These are phyloP conservation scores for Willisornis vidua DNA, from an alignment of 2,113 vertebrate species.

Conservation along the genomic window DNA sequence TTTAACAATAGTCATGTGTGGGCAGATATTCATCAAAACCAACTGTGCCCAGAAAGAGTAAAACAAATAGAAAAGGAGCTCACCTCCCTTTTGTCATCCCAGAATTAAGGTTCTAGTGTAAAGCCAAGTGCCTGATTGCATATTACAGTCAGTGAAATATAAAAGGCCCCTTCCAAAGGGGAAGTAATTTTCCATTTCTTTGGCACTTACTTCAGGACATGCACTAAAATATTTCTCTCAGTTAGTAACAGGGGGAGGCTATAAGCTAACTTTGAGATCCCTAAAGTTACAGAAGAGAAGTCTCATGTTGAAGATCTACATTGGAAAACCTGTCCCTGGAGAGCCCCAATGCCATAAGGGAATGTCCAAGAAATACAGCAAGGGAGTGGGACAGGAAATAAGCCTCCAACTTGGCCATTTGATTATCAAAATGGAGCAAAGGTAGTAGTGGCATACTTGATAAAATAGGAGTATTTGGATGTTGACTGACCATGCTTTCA, in stretches of 20 bases:
- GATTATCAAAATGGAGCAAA: neutral
- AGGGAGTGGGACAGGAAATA: neutral
- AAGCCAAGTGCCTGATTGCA: neutral
- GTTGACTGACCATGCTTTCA: neutral
- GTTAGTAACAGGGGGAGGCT: neutral
- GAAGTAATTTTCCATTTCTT: neutral
- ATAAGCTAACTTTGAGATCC: neutral
- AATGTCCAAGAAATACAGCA: neutral
- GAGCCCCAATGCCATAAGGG: neutral
- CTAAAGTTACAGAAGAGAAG: neutral
- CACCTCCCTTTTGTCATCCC: neutral
- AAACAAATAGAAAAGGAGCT: neutral
- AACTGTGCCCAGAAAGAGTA: neutral
- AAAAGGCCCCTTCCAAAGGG: neutral
- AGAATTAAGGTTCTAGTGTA: neutral
- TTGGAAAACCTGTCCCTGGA: neutral
- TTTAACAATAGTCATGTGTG: neutral
- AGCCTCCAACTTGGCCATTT: neutral
- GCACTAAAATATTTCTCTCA: neutral
- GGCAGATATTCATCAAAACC: slow-evolving; percentile 4
- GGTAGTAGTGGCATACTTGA: neutral
- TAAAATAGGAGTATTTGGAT: neutral
- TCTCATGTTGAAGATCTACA: neutral
- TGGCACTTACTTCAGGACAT: neutral
- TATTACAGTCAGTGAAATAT: neutral